A percentile compares a stretch with the other conserved stretches of the same genome.
Conservation (phyloP, 2,888 invertebrate genomes). For the Octodonta nipae region DNA sequence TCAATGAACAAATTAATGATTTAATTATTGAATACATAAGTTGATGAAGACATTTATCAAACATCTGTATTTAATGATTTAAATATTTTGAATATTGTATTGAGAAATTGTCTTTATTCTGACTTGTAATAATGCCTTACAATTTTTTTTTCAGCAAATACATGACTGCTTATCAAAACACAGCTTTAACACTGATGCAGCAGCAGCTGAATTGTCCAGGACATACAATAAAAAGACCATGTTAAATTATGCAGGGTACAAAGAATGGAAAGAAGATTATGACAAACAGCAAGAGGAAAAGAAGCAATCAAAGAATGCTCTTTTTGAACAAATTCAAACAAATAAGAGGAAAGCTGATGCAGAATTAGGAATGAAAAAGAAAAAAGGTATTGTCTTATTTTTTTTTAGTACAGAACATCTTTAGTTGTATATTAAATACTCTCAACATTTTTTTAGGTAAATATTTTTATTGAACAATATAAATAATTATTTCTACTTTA, state of each 20-base stretch:
- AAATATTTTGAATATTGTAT: too few species aligned
- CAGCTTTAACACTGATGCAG: slow-evolving; percentile 43
- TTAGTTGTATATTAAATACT: too few species aligned
- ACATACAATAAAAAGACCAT: slow-evolving; percentile 18
- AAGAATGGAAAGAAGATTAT: slow-evolving; percentile 26
- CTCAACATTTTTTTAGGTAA: too few species aligned
- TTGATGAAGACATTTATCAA: too few species aligned
- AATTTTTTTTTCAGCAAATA: slow-evolving; percentile 34
- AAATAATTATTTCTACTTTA: too few species aligned
- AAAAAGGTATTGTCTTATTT: slow-evolving; percentile 20
- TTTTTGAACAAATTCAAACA: slow-evolving; percentile 12
- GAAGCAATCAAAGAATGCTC: slow-evolving; percentile 21
- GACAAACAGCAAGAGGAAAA: slow-evolving; percentile 32
- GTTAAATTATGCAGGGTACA: slow-evolving; percentile 18
- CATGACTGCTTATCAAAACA: slow-evolving; percentile 43
- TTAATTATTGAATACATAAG: too few species aligned
- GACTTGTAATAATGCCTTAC: not conserved
- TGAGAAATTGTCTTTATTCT: not conserved
- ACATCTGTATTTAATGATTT: too few species aligned
- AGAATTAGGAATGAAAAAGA: slow-evolving; percentile 15
- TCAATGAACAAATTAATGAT: too few species aligned
- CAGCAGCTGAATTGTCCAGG: slow-evolving; percentile 39
- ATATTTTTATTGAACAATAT: too few species aligned
- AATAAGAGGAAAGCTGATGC: slow-evolving; percentile 16
- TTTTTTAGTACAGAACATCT: too few species aligned